phyloP scores from a whole-genome alignment of 2,113 vertebrate genomes.

The Oreocharis arfaki region DNA sequence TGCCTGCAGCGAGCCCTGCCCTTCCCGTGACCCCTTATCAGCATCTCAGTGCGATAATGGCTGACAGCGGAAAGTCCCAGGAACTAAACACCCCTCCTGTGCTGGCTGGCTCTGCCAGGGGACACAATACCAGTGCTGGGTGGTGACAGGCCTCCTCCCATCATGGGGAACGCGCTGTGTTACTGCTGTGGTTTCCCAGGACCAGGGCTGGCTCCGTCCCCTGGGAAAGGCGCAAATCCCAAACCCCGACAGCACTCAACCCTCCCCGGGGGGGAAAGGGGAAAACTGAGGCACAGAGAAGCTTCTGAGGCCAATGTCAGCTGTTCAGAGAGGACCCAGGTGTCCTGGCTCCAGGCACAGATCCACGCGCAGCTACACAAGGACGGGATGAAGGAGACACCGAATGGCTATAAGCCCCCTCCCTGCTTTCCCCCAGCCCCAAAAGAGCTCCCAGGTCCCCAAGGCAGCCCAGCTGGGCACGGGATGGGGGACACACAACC shows the following conservation, averaged over 20 bases:
- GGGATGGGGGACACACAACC: background rate
- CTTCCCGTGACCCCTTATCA: accelerated
- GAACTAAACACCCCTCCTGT: background rate
- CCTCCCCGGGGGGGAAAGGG: background rate
- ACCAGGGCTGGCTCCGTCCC: background rate
- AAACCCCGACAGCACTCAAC: background rate
- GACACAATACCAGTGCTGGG: background rate
- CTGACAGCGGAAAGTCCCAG: background rate
- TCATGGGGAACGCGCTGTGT: accelerated
- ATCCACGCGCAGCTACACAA: conserved; percentile 30
- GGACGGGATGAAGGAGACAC: conserved; percentile 4
- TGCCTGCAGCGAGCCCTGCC: accelerated
- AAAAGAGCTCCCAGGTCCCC: background rate
- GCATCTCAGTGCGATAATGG: accelerated
- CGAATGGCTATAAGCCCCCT: background rate
- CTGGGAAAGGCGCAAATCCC: background rate
- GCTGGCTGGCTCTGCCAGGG: background rate
- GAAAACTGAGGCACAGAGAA: conserved; percentile 39
- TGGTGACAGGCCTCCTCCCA: background rate
- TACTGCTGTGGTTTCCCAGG: background rate
- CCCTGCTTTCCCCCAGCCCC: background rate
- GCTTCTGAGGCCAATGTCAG: conserved; percentile 24
- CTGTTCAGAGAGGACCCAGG: conserved; percentile 31
- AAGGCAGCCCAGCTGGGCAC: accelerated
- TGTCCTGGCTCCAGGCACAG: conserved; percentile 33